Conservation (phyloP, 2,797 vertebrate genomes). For the Sebastes oblongus region DNA sequence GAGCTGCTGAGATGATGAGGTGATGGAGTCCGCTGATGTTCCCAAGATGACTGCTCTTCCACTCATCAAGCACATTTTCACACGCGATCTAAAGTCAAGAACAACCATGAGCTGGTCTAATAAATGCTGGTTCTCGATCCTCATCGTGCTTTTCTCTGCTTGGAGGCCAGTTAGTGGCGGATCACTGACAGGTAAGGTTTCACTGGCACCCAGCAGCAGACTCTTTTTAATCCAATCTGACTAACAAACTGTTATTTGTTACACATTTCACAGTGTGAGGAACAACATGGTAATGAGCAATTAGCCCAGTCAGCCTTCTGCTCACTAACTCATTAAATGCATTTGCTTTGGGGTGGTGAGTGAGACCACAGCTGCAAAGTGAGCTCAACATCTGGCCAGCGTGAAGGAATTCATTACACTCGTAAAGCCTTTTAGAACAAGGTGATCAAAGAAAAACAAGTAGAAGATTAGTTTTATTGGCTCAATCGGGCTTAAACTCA, state of each 20-base stretch:
- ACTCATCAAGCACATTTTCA: background rate
- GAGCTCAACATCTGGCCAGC: constrained; percentile 61
- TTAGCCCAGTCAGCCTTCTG: constrained; percentile 41
- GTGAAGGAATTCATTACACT: constrained; percentile 12
- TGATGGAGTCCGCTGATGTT: constrained; percentile 55
- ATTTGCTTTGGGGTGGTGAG: constrained; percentile 51
- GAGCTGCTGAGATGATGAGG: constrained; percentile 68
- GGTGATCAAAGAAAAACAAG: constrained; percentile 21
- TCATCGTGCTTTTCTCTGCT: background rate
- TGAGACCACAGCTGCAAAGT: constrained; percentile 54
- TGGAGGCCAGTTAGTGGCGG: constrained; percentile 23
- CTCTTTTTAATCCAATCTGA: background rate
- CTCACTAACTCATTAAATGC: constrained; percentile 44
- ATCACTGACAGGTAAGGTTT: constrained; percentile 68
- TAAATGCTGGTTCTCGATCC: background rate
- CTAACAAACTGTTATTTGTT: background rate
- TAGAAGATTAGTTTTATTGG: background rate
- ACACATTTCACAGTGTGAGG: background rate
- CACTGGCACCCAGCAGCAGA: background rate
- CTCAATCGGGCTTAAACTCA: background rate
- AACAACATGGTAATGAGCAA: constrained; percentile 48
- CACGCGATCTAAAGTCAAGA: background rate
- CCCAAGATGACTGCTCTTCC: constrained; percentile 22
- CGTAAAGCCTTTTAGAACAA: constrained; percentile 12
- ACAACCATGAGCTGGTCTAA: constrained; percentile 36